Base-by-base conservation (phyloP, 2,888 invertebrate genomes). In the Netelia melanura region DNA sequence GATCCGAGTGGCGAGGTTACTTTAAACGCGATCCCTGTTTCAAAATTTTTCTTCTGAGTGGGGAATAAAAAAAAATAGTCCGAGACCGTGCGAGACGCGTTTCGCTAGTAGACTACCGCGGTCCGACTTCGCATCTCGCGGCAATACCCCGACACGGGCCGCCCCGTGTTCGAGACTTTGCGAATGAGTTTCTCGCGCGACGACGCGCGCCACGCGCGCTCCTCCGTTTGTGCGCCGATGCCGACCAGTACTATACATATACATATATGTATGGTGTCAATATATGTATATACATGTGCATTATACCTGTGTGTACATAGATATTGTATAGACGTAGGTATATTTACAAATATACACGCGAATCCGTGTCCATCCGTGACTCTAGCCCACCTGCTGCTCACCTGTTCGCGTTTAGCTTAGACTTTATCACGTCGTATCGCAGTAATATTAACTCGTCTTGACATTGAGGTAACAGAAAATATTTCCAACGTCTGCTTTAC, bases 81-180 rank as follows among this genome's bases (percentile, higher is more conserved):
- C 72, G 86, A 89, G 89, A 91, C 90, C 90, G 90, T 87, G 87
- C 91, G 89, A 88, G 89, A 87, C 90, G 92, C 91, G 90, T 88
- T 90, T 90, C 88, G 88, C 89, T 87, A 89, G 89, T 89, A 88
- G 89, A 91, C 92, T 92, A 91, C 84, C 85, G 72, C 68, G 65
- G 71, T 58, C 43, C 58, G 82, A 83, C 72, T 83, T 83, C 74
- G 71, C 79, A 74, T 86, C 84, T 85, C 84, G 87, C 81, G 75
- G 79, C 84, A 61, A 83, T 72, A 44, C 48, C 72, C 67, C 68
- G 43, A 67, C 54, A 58, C 79, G 68, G 43, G 62, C 44, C 62
- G 25, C 38, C 52, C 25, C 43, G 71, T 71, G 64, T 58, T 82
- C 82, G 43, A 76, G 56, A 84, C 75, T 82, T 80, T 58, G 71